Conservation (phyloP, 2,113 vertebrate species). For the Tenrec ecaudatus region DNA sequence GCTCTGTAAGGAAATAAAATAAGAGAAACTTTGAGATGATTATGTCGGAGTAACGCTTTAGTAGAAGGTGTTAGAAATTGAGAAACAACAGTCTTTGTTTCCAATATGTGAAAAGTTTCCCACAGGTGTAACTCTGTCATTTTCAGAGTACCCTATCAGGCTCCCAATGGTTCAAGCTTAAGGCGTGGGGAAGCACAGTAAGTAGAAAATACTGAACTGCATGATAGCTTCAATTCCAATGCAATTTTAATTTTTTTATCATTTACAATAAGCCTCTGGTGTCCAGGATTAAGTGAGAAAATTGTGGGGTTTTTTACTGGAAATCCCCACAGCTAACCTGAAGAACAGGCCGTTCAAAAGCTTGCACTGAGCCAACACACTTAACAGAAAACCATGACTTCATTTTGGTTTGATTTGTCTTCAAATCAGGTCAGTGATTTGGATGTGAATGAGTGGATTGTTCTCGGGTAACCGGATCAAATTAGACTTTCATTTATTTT, state of each 20-base stretch:
- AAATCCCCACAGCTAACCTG: constrained; percentile 73
- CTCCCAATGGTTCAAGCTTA: neutral
- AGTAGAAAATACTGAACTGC: neutral
- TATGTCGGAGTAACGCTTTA: neutral
- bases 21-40: no score
- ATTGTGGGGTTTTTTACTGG: constrained; percentile 74
- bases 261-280: constrained; percentile 68
- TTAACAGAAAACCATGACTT: constrained; percentile 78
- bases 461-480: constrained; percentile 74
- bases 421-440: constrained; percentile 82
- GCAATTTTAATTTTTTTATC: constrained; percentile 59
- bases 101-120: neutral
- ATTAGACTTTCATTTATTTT: constrained; percentile 82
- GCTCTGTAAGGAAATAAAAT: neutral
- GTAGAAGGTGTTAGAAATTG: neutral
- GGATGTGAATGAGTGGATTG: constrained; percentile 78
- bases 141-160: neutral
- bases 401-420: constrained; percentile 74
- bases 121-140: neutral
- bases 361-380: constrained; percentile 49
- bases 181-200: neutral
- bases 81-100: neutral
- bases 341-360: constrained; percentile 70
- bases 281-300: constrained; percentile 63
- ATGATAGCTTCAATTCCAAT: constrained; percentile 57